Base-by-base conservation (phyloP, 2,797 vertebrate species). In the Cetoscarus ocellatus region DNA sequence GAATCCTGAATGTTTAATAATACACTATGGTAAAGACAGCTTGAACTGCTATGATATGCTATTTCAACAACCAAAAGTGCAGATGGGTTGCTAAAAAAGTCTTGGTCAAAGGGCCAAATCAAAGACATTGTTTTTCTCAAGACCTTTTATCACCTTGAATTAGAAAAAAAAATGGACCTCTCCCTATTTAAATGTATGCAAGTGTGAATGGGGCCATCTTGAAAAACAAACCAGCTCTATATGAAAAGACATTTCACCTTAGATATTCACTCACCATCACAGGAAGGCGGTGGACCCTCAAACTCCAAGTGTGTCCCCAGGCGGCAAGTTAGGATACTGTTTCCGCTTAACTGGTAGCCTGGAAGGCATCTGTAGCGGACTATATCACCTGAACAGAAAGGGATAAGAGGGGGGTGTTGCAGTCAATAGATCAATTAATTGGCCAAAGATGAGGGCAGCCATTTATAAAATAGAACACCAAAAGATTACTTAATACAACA, bases 281-380 rank as follows among this genome's bases (percentile, higher is more conserved):
- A 99, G 0, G 97, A 95, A 6, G 98, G 98, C 0, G 96, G 98
- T 43, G 97, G 96, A 0, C 97, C 98, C 79, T 98, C 96, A 44
- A 99, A 99, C 88, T 99, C 96, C 12, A 99, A 95, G 61, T 96
- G 95, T 5, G 95, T 96, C 57, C 97, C 96, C 2, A 99, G 88
- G 0, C 94, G 95, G 90, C 98, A 99, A 49, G 97, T 98, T 79
- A 96, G 92, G 79, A 99, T 97, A 80, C 96, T 97, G 67, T 89
- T 98, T 8, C 98, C 98, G 2, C 94, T 95, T 65, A 99, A 84
- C 61, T 95, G 96, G 76, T 97, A 99, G 67, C 98, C 98, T 0
- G 97, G 96, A 6, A 99, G 94, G 90, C 98, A 99, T 48, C 95
- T 91, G 90, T 99, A 99, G 64, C 97, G 94, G 59, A 99, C 97